Base-by-base conservation (phyloP, 2,113 vertebrate species). In the Petaurus breviceps region DNA sequence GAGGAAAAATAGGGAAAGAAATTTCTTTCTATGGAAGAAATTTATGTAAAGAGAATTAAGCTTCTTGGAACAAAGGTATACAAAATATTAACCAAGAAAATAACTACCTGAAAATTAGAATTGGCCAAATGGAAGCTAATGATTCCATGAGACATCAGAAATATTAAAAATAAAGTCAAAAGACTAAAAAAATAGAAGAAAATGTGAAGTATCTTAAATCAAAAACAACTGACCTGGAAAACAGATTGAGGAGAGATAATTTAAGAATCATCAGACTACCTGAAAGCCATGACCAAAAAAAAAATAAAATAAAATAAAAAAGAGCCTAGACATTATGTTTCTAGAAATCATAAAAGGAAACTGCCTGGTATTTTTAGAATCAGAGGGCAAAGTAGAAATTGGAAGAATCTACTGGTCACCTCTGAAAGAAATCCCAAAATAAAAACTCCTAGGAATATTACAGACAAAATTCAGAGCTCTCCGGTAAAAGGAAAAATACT, bases 61-160 rank as follows among this genome's bases (percentile, higher is more conserved):
- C 31, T 47, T 3, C 3, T 23, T n/a, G 4, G 31, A 47, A 9
- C 0, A 31, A 24, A 31, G 5, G n/a, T 2, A 53, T 0, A 89
- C 10, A 68, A 68, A 68, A 68, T n/a, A 12, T 14, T 68, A 68
- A 37, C 31, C 61, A 37, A 68, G 31, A 68, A 37, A 68, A 68
- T 68, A 37, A 14, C 57, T 14, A 68, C 31, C 31, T 61, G 28
- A 31, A 61, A 31, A 31, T 61, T 61, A 61, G 28, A 61, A 68
- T 68, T 37, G 28, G 37, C 4, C 61, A 68, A 37, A 68, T 68
- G 61, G 61, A 68, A 68, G 61, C 61, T 16, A 68, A 68, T 68
- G 28, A 61, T 12, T 37, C 28, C 31, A 68, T 37, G 31, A 68
- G 3, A 68, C 31, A 68, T 37, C 3, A 68, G 31, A 68, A 68